Base-by-base conservation (phyloP, 2,113 vertebrate genomes). In the Vulpes vulpes region DNA sequence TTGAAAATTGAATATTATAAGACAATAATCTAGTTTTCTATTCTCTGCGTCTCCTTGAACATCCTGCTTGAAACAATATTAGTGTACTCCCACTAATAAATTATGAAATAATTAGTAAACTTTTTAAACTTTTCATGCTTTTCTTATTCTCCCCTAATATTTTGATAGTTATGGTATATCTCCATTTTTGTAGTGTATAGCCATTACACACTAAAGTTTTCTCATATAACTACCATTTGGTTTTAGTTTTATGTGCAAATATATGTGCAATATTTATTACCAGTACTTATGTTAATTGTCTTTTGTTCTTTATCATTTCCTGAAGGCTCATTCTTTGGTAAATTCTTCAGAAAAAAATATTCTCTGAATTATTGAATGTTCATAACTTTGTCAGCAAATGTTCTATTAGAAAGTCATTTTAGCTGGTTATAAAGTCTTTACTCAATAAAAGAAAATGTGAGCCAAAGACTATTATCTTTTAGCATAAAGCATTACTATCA, bases 61-160 rank as follows among this genome's bases (percentile, higher is more conserved):
- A 94, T 60, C 20, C 60, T 17, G 11, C 35, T 89, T 94, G 25
- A 96, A 94, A 92, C 62, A 76, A 25, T 91, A 73, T 78, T 74
- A 92, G 51, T 88, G 74, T 78, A 49, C 8, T 30, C 14, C 23
- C 35, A 62, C 60, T 82, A 62, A 38, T 79, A 92, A 89, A 89
- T 12, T 27, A 38, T 55, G 12, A 71, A 89, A 1, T 85, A 60
- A 25, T 67, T 8, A 64, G 62, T 65, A 94, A 80, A 35, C 5
- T 76, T 51, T 81, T 76, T 88, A 35, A 32, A 79, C 2, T 79
- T 62, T 91, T 89, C 5, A 6, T 32, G 1, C 62, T 84, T 94
- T 32, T 14, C 6, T 23, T 73, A 20, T 64, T 88, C 11, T 71
- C 14, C 17, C 6, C 14, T 35, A 55, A 3, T 62, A 49, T 62